Base-by-base conservation (phyloP, 2,113 vertebrate species). In the Siphamia tubifer region DNA sequence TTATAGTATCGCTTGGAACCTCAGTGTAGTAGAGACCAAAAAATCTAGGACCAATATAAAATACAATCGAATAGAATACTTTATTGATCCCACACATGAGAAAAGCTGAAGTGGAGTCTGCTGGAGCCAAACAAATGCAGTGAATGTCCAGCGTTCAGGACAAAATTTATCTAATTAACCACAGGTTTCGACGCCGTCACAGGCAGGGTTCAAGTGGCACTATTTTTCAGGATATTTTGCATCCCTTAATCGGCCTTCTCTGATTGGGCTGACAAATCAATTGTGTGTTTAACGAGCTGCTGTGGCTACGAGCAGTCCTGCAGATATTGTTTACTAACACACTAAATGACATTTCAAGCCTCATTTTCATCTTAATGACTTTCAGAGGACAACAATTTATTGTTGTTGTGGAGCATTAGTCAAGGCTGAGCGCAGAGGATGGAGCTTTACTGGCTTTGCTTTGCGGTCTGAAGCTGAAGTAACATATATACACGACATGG, bases 351-450 rank as follows among this genome's bases (percentile, higher is more conserved):
- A 74, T 66, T 69, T 73, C 48, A 73, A 55, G 48, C 48, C 65
- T 82, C 44, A 62, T 74, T 70, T 53, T 47, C 25, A 51, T 44
- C 49, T n/a, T 61, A 66, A 74, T 55, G 42, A 54, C 68, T 68
- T 77, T 39, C 40, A 58, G 47, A 64, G 25, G 31, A 40, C 40
- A 39, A 38, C 5, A 19, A n/a, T 54, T 71, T 64, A 36, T 44
- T 28, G 12, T n/a, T 3, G 35, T 19, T 40, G 17, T 43, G 28
- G 28, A 28, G 47, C 32, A 48, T 64, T 28, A 40, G 19, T 48
- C n/a, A 30, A 11, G 19, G 13, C 24, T 7, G n/a, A 30, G 45
- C 25, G 30, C 23, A 13, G 27, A 48, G 45, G 45, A 8, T 27
- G 16, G 16, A 61, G 13, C n/a, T 30, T 9, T 25, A 19, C 20